Evolutionary conservation across 35 echinoderm and acorn worm species (phyloP), one percentile per base, ranked within the genome.

Genomic region (Heliocidaris erythrogramma): DNA sequence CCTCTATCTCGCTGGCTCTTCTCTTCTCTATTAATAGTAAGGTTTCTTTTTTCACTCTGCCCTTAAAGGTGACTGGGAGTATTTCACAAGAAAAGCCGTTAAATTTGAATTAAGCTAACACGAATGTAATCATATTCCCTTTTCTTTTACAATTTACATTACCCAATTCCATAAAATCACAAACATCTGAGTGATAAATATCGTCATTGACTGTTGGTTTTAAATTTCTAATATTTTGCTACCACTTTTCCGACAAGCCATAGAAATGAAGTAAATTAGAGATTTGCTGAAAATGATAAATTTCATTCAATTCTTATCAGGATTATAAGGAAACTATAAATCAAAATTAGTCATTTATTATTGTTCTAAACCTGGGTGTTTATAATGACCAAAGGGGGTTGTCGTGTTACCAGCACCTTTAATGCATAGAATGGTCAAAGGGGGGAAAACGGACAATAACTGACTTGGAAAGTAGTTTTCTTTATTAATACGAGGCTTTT

Each of bases 401-500:
- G 52, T 56, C 52, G 52, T 11, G 10, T 14, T 12, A 56, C 52
- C 7, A 56, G 9, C 52, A 56, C 14, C 52, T 56, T 78, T 78
- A 78, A 78, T 78, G 65, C 21, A 78, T 78, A 18, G 14, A 7
- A 78, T 18, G 65, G 65, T 78, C 27, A 78, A 21, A 42, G 35
- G 35, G 3, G 3, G 35, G 3, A 5, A 78, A 78, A 78, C 21
- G 65, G 65, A 78, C 65, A 78, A 78, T 78, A 29, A 78, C 18
- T 78, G 65, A 78, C 21, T 78, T 78, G 65, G 65, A 78, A 78
- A 78, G 65, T 78, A n/a, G 18, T 78, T 78, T 78, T 78, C 65
- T 78, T 78, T 78, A 78, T 78, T 78, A 78, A 78, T 78, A 21
- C 65, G 65, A 78, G 65, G 65, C 65, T 78, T 78, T 78, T 78